phyloP scores from a whole-genome alignment of 2,113 vertebrate species.

The Pituophis catenifer region DNA sequence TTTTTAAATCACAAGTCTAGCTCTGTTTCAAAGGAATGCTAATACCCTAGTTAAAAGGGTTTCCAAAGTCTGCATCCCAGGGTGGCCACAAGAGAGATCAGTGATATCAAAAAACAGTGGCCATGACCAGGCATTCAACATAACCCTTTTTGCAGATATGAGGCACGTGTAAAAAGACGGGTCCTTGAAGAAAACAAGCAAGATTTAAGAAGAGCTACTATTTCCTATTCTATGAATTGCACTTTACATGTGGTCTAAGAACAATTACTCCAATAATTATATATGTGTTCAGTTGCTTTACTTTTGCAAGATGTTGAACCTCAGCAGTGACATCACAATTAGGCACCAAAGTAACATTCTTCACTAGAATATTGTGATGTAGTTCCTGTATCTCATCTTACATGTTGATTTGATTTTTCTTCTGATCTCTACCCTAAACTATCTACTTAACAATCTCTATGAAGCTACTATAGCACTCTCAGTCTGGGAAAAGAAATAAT shows the following conservation, averaged over 20 bases:
- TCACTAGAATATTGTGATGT: conserved; percentile 1
- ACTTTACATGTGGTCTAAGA: not conserved
- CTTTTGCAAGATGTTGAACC: not conserved
- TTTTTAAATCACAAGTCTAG: not conserved
- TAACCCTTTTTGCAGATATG: not conserved
- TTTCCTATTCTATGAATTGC: not conserved
- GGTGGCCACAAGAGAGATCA: not conserved
- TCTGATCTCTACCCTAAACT: not conserved
- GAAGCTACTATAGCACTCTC: not conserved
- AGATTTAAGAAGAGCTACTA: not conserved
- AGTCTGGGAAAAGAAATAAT: not conserved
- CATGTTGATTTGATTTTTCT: not conserved
- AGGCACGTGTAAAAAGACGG: not conserved
- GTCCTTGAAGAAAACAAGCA: not conserved
- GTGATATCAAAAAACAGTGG: not conserved
- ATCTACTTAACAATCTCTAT: not conserved
- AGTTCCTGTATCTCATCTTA: not conserved
- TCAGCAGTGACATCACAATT: conserved; percentile 19
- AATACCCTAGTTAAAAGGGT: not conserved
- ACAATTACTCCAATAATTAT: not conserved
- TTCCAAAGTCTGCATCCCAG: not conserved
- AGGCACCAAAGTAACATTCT: conserved; percentile 6
- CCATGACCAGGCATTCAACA: not conserved
- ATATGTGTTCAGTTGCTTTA: not conserved
- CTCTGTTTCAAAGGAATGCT: not conserved